A percentile compares a stretch with the other conserved stretches of the same genome.
phyloP scores from a whole-genome alignment of 2,888 invertebrate genomes.

The Craniophora ligustri region DNA sequence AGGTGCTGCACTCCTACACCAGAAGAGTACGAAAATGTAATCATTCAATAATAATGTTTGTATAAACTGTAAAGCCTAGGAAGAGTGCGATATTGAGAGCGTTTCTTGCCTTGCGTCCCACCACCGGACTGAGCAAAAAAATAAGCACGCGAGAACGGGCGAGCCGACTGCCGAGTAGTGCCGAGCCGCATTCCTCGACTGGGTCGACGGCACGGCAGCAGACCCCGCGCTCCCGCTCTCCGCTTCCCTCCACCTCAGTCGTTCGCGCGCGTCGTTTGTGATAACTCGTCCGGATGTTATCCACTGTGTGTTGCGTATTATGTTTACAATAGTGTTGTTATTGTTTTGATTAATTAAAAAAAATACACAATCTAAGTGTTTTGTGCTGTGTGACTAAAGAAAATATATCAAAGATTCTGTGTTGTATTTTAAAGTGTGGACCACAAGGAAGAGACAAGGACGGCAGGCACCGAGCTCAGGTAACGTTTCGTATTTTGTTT shows the following conservation, averaged over 20 bases:
- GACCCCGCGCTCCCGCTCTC: conserved; percentile 65
- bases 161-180: conserved; percentile 49
- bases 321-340: conserved; percentile 84
- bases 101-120: conserved; percentile 63
- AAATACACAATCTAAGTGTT: conserved; percentile 70
- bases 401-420: conserved; percentile 57
- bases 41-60: too few relatives aligned
- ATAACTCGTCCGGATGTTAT: conserved; percentile 67
- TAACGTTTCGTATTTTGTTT: conserved; percentile 79
- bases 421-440: conserved; percentile 67
- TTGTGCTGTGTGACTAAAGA: conserved; percentile 73
- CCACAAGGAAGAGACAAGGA: conserved; percentile 73
- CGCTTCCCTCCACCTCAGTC: conserved; percentile 66
- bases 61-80: conserved; percentile 19
- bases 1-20: too few relatives aligned
- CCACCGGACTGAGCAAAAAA: conserved; percentile 73
- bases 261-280: conserved; percentile 81
- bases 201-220: conserved; percentile 79
- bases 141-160: conserved; percentile 80
- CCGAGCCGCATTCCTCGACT: conserved; percentile 85
- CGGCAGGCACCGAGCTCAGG: conserved; percentile 86
- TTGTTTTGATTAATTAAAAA: conserved; percentile 69
- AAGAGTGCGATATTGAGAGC: conserved; percentile 14
- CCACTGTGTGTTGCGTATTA: conserved; percentile 74
- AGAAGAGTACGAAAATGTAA: too few relatives aligned